Conservation (phyloP, 1,140 invertebrate species). For the Goniozus legneri region DNA sequence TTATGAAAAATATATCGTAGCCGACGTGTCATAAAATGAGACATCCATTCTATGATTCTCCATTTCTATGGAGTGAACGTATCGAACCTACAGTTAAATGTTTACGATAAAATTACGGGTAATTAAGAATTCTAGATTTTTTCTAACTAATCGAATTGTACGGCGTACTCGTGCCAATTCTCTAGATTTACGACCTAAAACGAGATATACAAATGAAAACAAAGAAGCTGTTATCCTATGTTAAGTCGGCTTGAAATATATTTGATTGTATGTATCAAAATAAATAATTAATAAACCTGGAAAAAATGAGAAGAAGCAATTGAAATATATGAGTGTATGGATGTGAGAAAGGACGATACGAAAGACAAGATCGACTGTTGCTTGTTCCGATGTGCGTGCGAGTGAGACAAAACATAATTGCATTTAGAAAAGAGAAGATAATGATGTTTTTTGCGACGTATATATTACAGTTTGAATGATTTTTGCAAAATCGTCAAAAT, state of each 20-base stretch:
- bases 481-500: too few relatives aligned
- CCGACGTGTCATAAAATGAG: constrained; percentile 22
- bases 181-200: constrained; percentile 40
- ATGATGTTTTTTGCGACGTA: too few relatives aligned
- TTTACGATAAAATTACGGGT: constrained; percentile 56
- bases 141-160: constrained; percentile 50
- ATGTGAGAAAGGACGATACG: not conserved
- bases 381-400: not conserved
- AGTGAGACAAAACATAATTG: not conserved
- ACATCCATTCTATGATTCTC: too few relatives aligned
- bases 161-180: constrained; percentile 36
- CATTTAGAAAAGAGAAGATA: constrained; percentile 3
- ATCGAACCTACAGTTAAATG: constrained; percentile 50
- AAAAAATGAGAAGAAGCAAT: constrained; percentile 5
- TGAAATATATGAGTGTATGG: not conserved
- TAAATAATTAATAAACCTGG: too few relatives aligned
- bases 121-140: constrained; percentile 54
- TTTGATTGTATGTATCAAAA: constrained; percentile 30
- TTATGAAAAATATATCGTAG: too few relatives aligned
- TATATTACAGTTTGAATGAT: too few relatives aligned
- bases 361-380: not conserved
- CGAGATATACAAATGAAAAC: constrained; percentile 26
- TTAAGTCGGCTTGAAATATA: constrained; percentile 34
- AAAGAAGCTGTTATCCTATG: constrained; percentile 27
- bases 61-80: constrained; percentile 32